Conservation (phyloP, 2,797 vertebrate genomes). For the Brachyalestes nurse region DNA sequence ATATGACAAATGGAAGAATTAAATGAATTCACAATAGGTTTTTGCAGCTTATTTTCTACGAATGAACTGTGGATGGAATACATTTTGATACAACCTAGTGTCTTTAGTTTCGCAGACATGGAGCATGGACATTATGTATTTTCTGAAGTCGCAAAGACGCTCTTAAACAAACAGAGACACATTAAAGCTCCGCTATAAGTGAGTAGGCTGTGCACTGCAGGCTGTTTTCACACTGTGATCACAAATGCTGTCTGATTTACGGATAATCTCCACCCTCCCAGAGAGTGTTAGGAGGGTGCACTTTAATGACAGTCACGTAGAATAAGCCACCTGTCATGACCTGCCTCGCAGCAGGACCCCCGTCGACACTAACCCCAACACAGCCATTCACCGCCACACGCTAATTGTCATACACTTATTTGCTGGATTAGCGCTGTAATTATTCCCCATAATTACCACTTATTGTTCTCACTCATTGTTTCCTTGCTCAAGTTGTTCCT, state of each 20-base stretch:
- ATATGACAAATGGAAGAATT: too few species aligned
- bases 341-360: conserved; percentile 33
- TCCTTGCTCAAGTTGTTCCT: conserved; percentile 75
- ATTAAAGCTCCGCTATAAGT: not conserved
- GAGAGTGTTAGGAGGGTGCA: conserved; percentile 57
- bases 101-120: too few species aligned
- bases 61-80: too few species aligned
- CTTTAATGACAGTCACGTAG: conserved; percentile 46
- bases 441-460: conserved; percentile 70
- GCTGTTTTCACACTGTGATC: conserved; percentile 50
- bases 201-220: conserved; percentile 11
- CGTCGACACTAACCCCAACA: not conserved
- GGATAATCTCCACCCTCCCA: conserved; percentile 58
- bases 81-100: too few species aligned
- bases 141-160: not conserved
- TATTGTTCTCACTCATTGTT: conserved; percentile 74
- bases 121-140: not conserved
- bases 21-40: too few species aligned
- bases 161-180: conserved; percentile 1
- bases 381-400: conserved; percentile 52
- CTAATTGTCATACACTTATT: conserved; percentile 70
- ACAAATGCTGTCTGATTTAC: conserved; percentile 53
- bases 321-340: conserved; percentile 70
- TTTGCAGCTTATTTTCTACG: too few species aligned
- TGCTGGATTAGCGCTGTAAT: conserved; percentile 69